Base-by-base conservation (phyloP, 1,140 invertebrate genomes). In the Orius insidiosus region DNA sequence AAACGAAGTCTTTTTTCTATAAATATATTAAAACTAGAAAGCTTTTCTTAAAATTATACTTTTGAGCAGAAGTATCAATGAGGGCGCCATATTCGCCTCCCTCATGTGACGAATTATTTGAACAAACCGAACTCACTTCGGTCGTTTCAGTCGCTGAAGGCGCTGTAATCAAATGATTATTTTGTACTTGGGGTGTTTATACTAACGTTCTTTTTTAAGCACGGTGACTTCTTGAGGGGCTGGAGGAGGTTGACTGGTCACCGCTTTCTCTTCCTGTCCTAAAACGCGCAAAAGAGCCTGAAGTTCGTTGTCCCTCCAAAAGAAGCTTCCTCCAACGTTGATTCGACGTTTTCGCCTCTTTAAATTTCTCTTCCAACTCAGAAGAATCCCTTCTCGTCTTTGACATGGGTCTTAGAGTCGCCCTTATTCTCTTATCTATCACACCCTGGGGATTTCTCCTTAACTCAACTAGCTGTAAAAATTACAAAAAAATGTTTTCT, bases 401-500 rank as follows among this genome's bases (percentile, higher is more conserved):
- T n/a, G 75, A 75, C 68, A 37, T 84, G 78, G n/a, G n/a, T n/a
- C n/a, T n/a, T n/a, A n/a, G n/a, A n/a, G n/a, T n/a, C n/a, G n/a
- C n/a, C n/a, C n/a, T n/a, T n/a, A n/a, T n/a, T n/a, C n/a, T n/a
- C n/a, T n/a, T n/a, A n/a, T n/a, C n/a, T n/a, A n/a, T n/a, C 4
- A 74, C 74, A 1, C 84, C 83, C 54, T 80, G 78, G 2, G 87
- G 85, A 68, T 93, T 92, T 50, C 86, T 70, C 53, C 81, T 76
- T 16, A 94, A 67, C 64, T 94, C 88, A 52, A 94, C 72, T 15
- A 90, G 63, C 86, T 90, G 63, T 7, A 65, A 65, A 43, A 36
- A n/a, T n/a, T n/a, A n/a, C n/a, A n/a, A n/a, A n/a, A n/a, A n/a
- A n/a, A n/a, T n/a, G n/a, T n/a, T n/a, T n/a, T n/a, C n/a, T n/a